Conservation (phyloP, 2,113 vertebrate species). For the Periophthalmodon schlosseri region DNA sequence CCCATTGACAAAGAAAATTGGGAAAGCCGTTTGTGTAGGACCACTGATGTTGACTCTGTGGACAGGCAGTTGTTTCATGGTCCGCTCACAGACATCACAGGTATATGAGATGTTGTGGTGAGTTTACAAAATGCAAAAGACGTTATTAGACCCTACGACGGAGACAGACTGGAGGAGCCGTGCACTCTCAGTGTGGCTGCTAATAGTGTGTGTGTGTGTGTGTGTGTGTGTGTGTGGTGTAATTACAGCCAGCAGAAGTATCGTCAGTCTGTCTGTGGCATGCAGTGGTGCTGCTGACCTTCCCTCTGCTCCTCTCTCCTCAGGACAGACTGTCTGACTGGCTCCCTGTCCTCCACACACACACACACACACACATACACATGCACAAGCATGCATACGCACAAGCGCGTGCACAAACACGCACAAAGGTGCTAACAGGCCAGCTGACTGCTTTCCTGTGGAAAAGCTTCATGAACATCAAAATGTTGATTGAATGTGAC, state of each 20-base stretch:
- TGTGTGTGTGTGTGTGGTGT: slow-evolving; percentile 48
- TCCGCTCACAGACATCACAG: slow-evolving; percentile 18
- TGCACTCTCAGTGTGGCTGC: slow-evolving; percentile 54
- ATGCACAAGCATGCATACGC: slow-evolving; percentile 17
- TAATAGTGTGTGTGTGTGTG: slow-evolving; percentile 34
- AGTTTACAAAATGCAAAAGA: slow-evolving; percentile 24
- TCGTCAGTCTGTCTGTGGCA: slow-evolving; percentile 79
- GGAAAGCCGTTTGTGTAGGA: slow-evolving; percentile 42
- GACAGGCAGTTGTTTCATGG: slow-evolving; percentile 7
- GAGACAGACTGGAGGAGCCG: slow-evolving; percentile 52
- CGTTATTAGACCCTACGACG: slow-evolving; percentile 26
- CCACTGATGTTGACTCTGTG: slow-evolving; percentile 19
- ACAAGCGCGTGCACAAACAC: slow-evolving; percentile 13
- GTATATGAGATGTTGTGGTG: slow-evolving; percentile 33
- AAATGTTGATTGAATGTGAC: neutral
- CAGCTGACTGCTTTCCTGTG: slow-evolving; percentile 33
- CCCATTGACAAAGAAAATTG: slow-evolving; percentile 60
- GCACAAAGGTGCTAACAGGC: slow-evolving; percentile 64
- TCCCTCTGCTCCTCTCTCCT: slow-evolving; percentile 55
- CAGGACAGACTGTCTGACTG: slow-evolving; percentile 52
- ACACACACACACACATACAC: slow-evolving; percentile 20
- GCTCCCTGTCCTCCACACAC: slow-evolving; percentile 32
- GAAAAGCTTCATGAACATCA: neutral
- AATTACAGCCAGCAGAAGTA: slow-evolving; percentile 77
- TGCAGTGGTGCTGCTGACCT: slow-evolving; percentile 71